Evolutionary conservation across 35 echinoderm and acorn worm genomes (phyloP).

Genomic region (Strongylocentrotus purpuratus): DNA sequence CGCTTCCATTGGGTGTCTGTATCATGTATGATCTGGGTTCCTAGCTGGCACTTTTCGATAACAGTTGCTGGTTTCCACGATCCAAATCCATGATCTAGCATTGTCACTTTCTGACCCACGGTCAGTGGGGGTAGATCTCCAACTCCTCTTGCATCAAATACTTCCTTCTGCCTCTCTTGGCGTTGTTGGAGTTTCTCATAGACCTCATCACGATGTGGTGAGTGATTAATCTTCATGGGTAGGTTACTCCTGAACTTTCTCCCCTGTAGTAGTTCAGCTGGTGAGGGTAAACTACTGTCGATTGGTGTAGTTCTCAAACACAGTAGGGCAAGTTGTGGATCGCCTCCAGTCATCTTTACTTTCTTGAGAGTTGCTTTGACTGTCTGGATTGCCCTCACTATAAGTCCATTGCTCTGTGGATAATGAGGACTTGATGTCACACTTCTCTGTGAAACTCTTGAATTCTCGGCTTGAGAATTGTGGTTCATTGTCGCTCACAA

Average conservation of each 20-base stretch:
- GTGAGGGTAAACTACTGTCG: constrained; percentile 1
- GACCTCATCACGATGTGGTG: no score
- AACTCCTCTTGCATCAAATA: no score
- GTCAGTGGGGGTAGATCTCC: no score
- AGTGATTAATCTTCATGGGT: no score
- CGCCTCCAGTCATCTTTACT: constrained; percentile 37
- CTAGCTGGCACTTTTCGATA: neutral
- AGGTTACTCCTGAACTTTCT: no score
- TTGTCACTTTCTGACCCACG: constrained; percentile 44
- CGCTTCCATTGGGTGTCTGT: constrained; percentile 35
- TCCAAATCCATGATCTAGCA: constrained; percentile 42
- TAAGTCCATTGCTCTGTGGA: constrained; percentile 71
- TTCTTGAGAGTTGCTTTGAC: constrained; percentile 56
- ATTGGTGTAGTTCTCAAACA: constrained; percentile 1
- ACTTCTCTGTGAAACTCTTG: constrained; percentile 44
- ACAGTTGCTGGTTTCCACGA: constrained; percentile 62
- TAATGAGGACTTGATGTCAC: constrained; percentile 74
- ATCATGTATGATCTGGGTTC: constrained; percentile 67
- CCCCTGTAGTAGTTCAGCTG: no score
- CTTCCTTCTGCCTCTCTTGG: no score
- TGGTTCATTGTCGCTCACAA: constrained; percentile 79
- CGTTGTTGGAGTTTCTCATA: no score
- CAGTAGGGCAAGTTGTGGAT: constrained; percentile 23
- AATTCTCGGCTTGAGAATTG: constrained; percentile 62
- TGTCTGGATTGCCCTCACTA: constrained; percentile 64